Evolutionary conservation across 2,113 vertebrate species (phyloP), one percentile per base, ranked within the genome.

Genomic region (Oncorhynchus keta): DNA sequence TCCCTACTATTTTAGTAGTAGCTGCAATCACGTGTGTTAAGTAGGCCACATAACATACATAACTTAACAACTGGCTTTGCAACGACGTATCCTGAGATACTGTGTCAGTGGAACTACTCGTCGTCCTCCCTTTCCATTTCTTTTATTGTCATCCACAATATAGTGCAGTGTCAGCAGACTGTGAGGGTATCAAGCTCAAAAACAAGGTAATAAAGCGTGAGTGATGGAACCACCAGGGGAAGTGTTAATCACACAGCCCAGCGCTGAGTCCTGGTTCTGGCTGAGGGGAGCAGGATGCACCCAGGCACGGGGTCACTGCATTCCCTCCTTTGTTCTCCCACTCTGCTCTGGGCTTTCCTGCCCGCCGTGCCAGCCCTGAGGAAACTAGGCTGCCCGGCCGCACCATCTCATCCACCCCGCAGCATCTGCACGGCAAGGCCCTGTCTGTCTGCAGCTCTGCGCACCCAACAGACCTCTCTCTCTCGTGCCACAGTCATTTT

Each of bases 191-290:
- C 84, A 76, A 85, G 79, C 81, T 76, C 79, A 81, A 89, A 93
- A 93, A 93, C 92, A 93, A 84, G 85, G 88, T 90, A 86, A 92
- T 93, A 93, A 93, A 93, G 86, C 55, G 76, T 76, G 80, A 85
- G 84, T 81, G 84, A 84, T 84, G 91, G 84, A 86, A 85, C 74
- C 70, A 78, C 76, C 75, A 65, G 68, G 88, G 93, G 93, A 93
- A 89, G 86, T 84, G 89, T 92, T 89, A 89, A 92, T 93, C 92
- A 89, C 86, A 80, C 83, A 70, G 78, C 24, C 18, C 79, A 66
- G 76, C 91, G 88, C 16, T 77, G 77, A 71, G 72, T 81, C 70
- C 81, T 72, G 73, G 70, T 73, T 78, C 66, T 67, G 76, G 7
- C 6, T 7, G 68, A 85, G 80, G 18, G 16, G 18, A 67, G 76